Evolutionary conservation across 2,888 invertebrate genomes (phyloP), one percentile per base, ranked within the genome.

Genomic region (Lasius platythorax): DNA sequence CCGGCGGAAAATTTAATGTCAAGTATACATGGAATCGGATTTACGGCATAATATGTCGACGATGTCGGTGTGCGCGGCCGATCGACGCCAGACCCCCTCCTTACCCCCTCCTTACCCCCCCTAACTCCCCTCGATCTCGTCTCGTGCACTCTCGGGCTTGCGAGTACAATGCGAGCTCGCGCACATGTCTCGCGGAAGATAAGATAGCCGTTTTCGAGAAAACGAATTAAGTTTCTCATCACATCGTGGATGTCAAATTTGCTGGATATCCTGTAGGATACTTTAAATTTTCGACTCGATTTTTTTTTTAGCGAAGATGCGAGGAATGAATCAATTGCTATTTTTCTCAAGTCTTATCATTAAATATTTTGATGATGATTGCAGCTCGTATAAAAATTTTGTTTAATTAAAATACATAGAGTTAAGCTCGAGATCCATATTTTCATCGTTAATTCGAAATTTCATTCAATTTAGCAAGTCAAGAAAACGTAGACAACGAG

Each of bases 1-100:
- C 94, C 94, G 92, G 89, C 88, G 91, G 91, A 93, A 91, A 92
- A 94, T 94, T 93, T 94, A 94, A 94, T 94, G 94, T 94, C 94
- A 94, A 94, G 94, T 94, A 94, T 94, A 94, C 87, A 87, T 91
- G 91, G 93, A 93, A 93, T 93, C 88, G 91, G 91, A 91, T 91
- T 89, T 64, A 86, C 87, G 76, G 73, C 84, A 83, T 76, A 73
- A 85, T 81, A 46, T 81, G 70, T 64, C 81, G 72, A 82, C 72
- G 67, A 79, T 61, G 76, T 84, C 73, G 76, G 23, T 50, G 33
- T n/a, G 67, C 67, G 30, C 74, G 74, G 58, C 74, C 70, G 61
- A 85, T 83, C 72, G 68, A 75, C 75, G 63, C 33, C 63, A 63
- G 33, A 18, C 2, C 50, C 2, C 37, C 66, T 28, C 30, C 28